These are phyloP conservation scores for Andrena fulva DNA, from an alignment of 2,888 invertebrate genomes.

Conservation along the genomic window DNA sequence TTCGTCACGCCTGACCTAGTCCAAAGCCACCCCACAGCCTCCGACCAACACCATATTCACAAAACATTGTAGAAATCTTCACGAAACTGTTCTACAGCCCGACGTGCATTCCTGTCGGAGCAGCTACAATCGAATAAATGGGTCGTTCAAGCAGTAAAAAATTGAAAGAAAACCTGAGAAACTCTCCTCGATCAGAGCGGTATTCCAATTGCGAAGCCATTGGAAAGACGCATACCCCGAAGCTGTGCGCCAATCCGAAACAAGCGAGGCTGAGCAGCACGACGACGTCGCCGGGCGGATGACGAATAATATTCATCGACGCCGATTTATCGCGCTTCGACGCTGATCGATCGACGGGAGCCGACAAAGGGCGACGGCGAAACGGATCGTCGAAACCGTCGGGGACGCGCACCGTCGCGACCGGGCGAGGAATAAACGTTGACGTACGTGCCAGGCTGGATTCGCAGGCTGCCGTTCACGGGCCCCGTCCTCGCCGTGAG, in stretches of 20 bases:
- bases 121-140: too few relatives aligned
- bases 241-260: neutral
- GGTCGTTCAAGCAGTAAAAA: too few relatives aligned
- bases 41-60: too few relatives aligned
- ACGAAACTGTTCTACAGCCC: too few relatives aligned
- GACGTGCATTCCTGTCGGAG: too few relatives aligned
- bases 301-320: conserved; percentile 60
- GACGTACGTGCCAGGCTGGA: conserved; percentile 49
- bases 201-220: neutral
- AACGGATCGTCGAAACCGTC: conserved; percentile 63
- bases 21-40: too few relatives aligned
- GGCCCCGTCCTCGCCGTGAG: conserved; percentile 1
- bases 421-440: conserved; percentile 45
- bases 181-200: too few relatives aligned
- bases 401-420: conserved; percentile 32
- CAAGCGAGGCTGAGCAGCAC: neutral
- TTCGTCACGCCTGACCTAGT: too few relatives aligned
- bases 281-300: neutral
- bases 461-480: conserved; percentile 48
- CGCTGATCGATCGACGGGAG: conserved; percentile 55
- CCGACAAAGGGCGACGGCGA: conserved; percentile 39
- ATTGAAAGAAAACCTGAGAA: too few relatives aligned
- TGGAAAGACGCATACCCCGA: neutral
- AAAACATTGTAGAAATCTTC: too few relatives aligned
- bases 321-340: conserved; percentile 64